Conservation (phyloP, 2,113 vertebrate species). For the Aphyosemion australe region DNA sequence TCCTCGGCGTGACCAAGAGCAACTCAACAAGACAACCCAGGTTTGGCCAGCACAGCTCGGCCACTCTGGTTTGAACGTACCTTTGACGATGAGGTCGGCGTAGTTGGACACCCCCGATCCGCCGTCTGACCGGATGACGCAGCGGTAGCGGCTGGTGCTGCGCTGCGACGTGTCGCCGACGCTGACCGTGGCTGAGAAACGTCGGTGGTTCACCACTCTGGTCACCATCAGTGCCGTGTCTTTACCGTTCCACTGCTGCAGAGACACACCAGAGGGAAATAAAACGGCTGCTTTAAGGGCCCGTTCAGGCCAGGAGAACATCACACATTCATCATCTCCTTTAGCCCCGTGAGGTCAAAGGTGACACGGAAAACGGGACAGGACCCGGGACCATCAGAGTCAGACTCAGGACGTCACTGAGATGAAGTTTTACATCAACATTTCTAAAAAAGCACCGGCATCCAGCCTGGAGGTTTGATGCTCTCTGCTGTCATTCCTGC, state of each 20-base stretch:
- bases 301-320: too few species aligned
- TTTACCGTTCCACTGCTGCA: constrained; percentile 94
- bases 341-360: too few species aligned
- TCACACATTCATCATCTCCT: too few species aligned
- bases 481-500: constrained; percentile 42
- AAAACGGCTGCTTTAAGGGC: too few species aligned
- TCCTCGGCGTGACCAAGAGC: too few species aligned
- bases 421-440: too few species aligned
- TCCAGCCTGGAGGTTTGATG: constrained; percentile 11
- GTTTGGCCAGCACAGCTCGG: too few species aligned
- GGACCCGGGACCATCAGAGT: too few species aligned
- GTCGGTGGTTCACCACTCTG: constrained; percentile 92
- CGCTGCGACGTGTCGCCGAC: constrained; percentile 92
- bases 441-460: too few species aligned
- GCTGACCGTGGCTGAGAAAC: constrained; percentile 92
- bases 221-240: constrained; percentile 96
- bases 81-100: constrained; percentile 96
- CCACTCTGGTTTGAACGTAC: constrained; percentile 63
- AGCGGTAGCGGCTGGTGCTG: constrained; percentile 93
- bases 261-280: not conserved
- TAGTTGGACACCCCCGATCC: constrained; percentile 97
- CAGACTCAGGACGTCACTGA: too few species aligned
- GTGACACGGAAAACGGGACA: too few species aligned
- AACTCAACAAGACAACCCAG: too few species aligned
- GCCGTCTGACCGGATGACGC: constrained; percentile 92